Conservation (phyloP, 35 echinoderm and acorn worm genomes). For the Chiridota heheva region DNA sequence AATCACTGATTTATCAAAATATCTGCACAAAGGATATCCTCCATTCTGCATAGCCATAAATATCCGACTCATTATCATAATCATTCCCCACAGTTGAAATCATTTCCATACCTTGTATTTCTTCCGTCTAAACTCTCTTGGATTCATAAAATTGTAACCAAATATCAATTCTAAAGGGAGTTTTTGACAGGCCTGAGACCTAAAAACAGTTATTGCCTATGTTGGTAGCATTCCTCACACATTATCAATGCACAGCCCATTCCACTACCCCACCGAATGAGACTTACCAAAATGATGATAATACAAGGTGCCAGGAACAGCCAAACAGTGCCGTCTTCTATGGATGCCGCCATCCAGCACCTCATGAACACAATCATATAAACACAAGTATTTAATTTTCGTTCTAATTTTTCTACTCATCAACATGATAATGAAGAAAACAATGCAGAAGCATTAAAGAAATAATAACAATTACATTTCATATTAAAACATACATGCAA, state of each 20-base stretch:
- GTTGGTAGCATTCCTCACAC: neutral
- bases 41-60: no score
- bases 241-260: neutral
- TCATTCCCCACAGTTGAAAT: neutral
- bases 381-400: neutral
- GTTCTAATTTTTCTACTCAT: neutral
- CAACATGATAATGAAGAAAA: neutral
- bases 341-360: constrained; percentile 64
- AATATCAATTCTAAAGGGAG: neutral
- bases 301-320: constrained; percentile 68
- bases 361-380: constrained; percentile 13
- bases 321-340: constrained; percentile 70
- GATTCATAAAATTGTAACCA: neutral
- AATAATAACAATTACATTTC: neutral
- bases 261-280: neutral
- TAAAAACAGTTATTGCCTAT: neutral
- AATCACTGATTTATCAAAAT: no score
- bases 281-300: constrained; percentile 73
- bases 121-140: neutral
- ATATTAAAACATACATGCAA: neutral
- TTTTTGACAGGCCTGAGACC: neutral
- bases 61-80: no score
- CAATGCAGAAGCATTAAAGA: neutral
- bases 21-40: no score
- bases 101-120: neutral